Percentiles rank a stretch among this genome's conserved stretches.
Evolutionary conservation across 1,140 invertebrate species (phyloP).

Genomic region (Kradibia gibbosae): DNA sequence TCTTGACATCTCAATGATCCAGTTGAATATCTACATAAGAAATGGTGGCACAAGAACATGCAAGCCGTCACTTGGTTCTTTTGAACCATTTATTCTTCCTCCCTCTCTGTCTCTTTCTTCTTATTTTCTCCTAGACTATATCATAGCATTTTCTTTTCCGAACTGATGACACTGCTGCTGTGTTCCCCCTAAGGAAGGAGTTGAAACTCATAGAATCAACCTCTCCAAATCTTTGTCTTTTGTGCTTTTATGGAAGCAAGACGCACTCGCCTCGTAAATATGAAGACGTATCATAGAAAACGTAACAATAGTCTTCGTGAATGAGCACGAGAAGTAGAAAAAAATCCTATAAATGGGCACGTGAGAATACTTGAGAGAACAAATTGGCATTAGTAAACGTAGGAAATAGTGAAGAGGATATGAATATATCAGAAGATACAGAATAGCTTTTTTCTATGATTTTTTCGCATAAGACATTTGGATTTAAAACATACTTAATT

Average conservation of each 20-base stretch:
- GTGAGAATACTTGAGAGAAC: slow-evolving; percentile 19
- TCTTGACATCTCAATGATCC: slow-evolving; percentile 9
- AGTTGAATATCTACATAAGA: slow-evolving; percentile 6
- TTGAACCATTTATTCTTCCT: neutral
- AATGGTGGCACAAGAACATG: neutral
- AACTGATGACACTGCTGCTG: slow-evolving; percentile 27
- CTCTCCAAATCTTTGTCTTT: neutral
- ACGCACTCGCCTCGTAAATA: slow-evolving; percentile 34
- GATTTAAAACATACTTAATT: neutral
- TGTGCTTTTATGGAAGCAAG: slow-evolving; percentile 9
- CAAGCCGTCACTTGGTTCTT: neutral
- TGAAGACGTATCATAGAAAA: neutral
- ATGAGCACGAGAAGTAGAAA: neutral
- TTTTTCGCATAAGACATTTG: too few relatives aligned
- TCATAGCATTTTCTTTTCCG: neutral
- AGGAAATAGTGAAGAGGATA: neutral
- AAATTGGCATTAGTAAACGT: neutral
- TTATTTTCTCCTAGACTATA: slow-evolving; percentile 15
- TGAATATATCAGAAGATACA: neutral
- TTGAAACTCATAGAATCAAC: neutral
- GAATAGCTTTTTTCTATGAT: neutral
- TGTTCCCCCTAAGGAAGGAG: neutral
- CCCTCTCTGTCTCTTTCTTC: neutral
- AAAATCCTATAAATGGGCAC: slow-evolving; percentile 11
- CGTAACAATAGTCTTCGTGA: neutral